These are phyloP conservation scores for Scaptomyza cyrtandrae DNA, from an alignment of 2,888 invertebrate genomes.

Conservation along the genomic window DNA sequence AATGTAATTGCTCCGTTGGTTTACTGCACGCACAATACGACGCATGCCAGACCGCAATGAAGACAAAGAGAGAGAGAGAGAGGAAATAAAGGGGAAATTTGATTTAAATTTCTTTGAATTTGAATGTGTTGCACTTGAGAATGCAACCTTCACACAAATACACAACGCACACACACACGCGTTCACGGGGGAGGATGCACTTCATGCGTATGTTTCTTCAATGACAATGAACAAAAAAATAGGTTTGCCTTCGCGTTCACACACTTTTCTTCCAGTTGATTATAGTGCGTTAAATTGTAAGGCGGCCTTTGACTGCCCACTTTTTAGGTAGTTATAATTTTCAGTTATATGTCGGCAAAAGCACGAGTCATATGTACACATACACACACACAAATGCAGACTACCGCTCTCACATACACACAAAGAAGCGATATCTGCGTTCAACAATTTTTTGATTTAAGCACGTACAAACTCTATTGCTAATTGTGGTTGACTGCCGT, in stretches of 20 bases:
- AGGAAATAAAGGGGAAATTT: constrained; percentile 52
- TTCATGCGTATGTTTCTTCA: constrained; percentile 27
- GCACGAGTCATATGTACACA: constrained; percentile 69
- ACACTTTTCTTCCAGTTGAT: constrained; percentile 12
- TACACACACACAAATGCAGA: constrained; percentile 26
- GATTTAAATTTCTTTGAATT: constrained; percentile 45
- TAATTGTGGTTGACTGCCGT: constrained; percentile 49
- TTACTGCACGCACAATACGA: constrained; percentile 36
- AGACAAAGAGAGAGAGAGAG: constrained; percentile 27
- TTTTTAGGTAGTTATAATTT: constrained; percentile 31
- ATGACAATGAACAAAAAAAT: constrained; percentile 24
- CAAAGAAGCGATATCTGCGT: not conserved
- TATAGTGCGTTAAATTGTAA: constrained; percentile 8
- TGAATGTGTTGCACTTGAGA: constrained; percentile 64
- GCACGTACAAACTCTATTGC: constrained; percentile 54
- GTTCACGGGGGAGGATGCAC: constrained; percentile 37
- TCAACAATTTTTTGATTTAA: constrained; percentile 23
- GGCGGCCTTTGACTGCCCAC: constrained; percentile 30
- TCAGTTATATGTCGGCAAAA: constrained; percentile 68
- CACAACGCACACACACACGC: constrained; percentile 9
- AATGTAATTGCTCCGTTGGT: constrained; percentile 49
- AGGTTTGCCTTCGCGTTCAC: constrained; percentile 1
- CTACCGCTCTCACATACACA: constrained; percentile 34
- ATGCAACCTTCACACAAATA: constrained; percentile 61
- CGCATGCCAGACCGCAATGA: constrained; percentile 8